Evolutionary conservation across 2,888 invertebrate species (phyloP), one percentile per base, ranked within the genome.

Genomic region (Conistra vaccinii): DNA sequence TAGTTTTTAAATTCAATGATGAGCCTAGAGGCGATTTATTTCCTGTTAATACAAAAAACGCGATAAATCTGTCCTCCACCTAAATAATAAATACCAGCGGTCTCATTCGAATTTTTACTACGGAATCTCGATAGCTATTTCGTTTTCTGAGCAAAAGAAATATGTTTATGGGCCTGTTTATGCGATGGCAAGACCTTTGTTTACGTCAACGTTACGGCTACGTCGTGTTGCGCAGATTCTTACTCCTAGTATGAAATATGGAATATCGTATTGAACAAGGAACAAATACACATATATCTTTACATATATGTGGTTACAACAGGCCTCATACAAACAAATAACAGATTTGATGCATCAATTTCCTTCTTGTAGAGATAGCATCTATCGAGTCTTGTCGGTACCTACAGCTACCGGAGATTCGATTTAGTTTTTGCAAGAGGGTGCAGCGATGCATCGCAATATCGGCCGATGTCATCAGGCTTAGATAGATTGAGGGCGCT

Each of bases 361-460:
- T 73, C 81, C 85, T 71, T 63, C 51, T 73, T 62, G 48, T 61
- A 75, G 61, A 60, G 73, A 65, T 81, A 57, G 51, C 62, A 73
- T 69, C 76, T 73, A 76, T 82, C 79, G 78, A 78, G 66, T 77
- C 68, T 35, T 78, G 67, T 51, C 67, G 75, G 80, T 83, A 77
- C 51, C 48, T 68, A 57, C 69, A 82, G 69, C 75, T 86, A 73
- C 80, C 79, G 89, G 90, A 89, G 88, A 91, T 93, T 93, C 91
- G 92, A 93, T 93, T 93, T 92, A 90, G 91, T 92, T 92, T 92
- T 91, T 91, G 88, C 89, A 89, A 88, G 92, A 91, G 93, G 92
- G 93, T 92, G 92, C 91, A 93, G 80, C 70, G 76, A 85, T 90
- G 90, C 90, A 89, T 89, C 85, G 85, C 87, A 88, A 86, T 92